Conservation (phyloP, 2,113 vertebrate species). For the Nyctereutes procyonoides region DNA sequence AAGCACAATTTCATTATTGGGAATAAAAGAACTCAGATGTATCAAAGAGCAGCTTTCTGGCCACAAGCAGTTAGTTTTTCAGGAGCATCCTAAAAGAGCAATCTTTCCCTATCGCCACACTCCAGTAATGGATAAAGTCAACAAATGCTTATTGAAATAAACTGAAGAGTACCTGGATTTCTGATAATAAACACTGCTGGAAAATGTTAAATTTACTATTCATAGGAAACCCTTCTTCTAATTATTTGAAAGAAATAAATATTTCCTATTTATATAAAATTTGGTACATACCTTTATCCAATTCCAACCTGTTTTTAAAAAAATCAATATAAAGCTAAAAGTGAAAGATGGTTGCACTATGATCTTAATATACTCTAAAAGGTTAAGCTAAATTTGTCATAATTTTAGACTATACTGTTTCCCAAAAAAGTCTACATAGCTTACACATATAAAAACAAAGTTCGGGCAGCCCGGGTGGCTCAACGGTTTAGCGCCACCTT, state of each 20-base stretch:
- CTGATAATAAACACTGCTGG: background rate
- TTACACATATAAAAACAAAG: background rate
- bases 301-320: background rate
- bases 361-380: background rate
- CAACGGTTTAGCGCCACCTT: no score
- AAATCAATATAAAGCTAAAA: slow-evolving; percentile 5
- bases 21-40: background rate
- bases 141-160: slow-evolving; percentile 33
- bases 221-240: background rate
- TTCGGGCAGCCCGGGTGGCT: no score
- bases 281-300: background rate
- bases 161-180: background rate
- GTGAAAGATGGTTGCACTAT: background rate
- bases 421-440: background rate
- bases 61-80: background rate
- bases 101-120: background rate
- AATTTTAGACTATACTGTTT: background rate
- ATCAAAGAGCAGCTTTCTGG: background rate
- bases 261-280: slow-evolving; percentile 30
- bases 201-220: slow-evolving; percentile 15
- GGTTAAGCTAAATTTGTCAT: background rate
- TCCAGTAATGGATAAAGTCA: background rate
- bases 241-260: slow-evolving; percentile 12
- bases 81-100: background rate
- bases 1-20: background rate